These are phyloP conservation scores for Aleiodes sp. DNA, from an alignment of 1,140 invertebrate species.

Conservation along the genomic window DNA sequence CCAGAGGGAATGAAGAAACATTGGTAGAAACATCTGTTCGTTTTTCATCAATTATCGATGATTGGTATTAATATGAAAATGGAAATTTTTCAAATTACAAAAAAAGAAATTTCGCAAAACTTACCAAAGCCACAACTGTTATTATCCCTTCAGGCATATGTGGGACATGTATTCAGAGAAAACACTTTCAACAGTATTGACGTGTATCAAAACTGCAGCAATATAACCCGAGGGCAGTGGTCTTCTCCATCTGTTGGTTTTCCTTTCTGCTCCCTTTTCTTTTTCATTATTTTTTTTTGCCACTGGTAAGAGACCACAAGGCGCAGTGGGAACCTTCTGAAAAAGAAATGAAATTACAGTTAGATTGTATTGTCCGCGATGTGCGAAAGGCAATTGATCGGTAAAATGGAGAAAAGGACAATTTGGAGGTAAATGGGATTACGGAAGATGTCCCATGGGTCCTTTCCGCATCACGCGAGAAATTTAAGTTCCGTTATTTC, in stretches of 20 bases:
- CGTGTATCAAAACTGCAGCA: constrained; percentile 20
- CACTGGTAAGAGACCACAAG: not conserved
- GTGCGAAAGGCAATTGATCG: not conserved
- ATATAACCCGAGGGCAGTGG: constrained; percentile 42
- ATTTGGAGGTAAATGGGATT: not conserved
- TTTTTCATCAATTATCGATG: constrained; percentile 64
- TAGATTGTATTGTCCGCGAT: not conserved
- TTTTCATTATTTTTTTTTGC: not conserved
- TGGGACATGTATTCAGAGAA: constrained; percentile 58
- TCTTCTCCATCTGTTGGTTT: constrained; percentile 59
- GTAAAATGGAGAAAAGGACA: not conserved
- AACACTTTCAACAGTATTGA: constrained; percentile 53
- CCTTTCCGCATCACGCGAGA: not conserved
- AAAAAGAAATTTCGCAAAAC: not conserved
- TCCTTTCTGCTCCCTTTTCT: constrained; percentile 10
- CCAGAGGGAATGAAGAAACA: not conserved
- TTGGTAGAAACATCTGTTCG: constrained; percentile 60
- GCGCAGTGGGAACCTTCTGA: not conserved
- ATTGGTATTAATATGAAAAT: no score
- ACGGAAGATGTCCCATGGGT: not conserved
- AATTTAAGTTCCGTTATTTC: not conserved
- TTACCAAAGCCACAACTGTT: constrained; percentile 47
- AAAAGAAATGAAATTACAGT: constrained; percentile 15
- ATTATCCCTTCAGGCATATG: constrained; percentile 64
- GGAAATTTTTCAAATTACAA: no score